Evolutionary conservation across 2,113 vertebrate species (phyloP), one percentile per base, ranked within the genome.

Genomic region (Phylloscopus whistleri): DNA sequence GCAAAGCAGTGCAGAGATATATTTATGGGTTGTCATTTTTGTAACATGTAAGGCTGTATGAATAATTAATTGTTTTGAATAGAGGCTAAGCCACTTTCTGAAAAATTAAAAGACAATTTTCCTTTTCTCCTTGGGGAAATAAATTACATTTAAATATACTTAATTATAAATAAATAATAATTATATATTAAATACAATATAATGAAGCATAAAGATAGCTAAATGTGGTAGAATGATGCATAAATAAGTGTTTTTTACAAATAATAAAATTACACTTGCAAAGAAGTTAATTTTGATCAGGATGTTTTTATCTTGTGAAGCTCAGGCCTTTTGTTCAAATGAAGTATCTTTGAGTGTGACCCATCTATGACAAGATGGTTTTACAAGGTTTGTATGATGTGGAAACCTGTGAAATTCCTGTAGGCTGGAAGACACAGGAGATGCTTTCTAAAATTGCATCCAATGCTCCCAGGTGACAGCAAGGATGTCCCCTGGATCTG

Each of bases 401-500:
- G 44, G 35, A 35, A 46, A n/a, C 10, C 18, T 51, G 10, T 48
- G 33, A 86, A 68, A 68, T 19, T 31, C 35, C 35, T 33, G 44
- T 14, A 16, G 44, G 58, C 17, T 46, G 72, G 28, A 28, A 35
- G 33, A 59, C 22, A 15, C 2, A 10, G 44, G 20, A 67, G 16
- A 20, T 46, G 26, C 17, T 59, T 63, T 37, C 67, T 30, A 26
- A 55, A 83, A 51, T 0, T 10, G 16, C 44, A 23, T 58, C 33
- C 52, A 15, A 0, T 7, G 31, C 12, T 66, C 37, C 16, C 41
- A 33, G 20, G 15, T 2, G 76, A 16, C 20, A 33, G 28, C 46
- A 21, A 0, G 1, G 49, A 5, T 0, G 1, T 23, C 53, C 22
- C 20, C 51, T 30, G 49, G 24, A 2, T 9, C 21, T 7, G 1